Evolutionary conservation across 2,797 vertebrate species (phyloP).

Genomic region (Phoebastria nigripes): DNA sequence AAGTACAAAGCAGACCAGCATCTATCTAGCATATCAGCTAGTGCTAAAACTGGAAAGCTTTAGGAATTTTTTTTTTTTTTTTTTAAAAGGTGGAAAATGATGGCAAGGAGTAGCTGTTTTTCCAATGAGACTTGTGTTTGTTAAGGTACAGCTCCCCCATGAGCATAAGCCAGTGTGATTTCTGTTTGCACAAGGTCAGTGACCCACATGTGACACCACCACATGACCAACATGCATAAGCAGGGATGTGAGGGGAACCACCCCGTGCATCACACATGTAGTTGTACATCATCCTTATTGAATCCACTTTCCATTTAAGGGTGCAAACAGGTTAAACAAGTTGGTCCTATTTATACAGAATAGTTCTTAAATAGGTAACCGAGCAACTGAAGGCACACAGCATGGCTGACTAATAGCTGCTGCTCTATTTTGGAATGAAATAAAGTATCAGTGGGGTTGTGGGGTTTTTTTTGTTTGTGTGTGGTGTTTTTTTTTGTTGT

Average conservation of each 20-base stretch:
- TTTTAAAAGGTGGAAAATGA: not conserved
- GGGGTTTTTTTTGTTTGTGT: too few species aligned
- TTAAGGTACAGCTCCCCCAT: not conserved
- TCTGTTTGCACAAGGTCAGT: not conserved
- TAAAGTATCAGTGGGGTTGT: not conserved
- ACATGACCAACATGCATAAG: fast-evolving
- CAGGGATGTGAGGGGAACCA: not conserved
- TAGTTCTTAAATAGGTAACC: not conserved
- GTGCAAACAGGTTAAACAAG: not conserved
- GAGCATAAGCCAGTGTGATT: not conserved
- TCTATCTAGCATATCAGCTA: not conserved
- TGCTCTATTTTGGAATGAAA: not conserved
- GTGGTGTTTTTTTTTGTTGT: too few species aligned
- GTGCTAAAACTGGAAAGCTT: not conserved
- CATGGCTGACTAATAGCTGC: not conserved
- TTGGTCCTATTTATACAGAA: not conserved
- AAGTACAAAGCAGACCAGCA: not conserved
- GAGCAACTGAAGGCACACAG: not conserved
- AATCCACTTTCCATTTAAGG: not conserved
- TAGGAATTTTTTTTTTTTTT: not conserved
- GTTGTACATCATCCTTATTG: not conserved
- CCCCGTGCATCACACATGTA: not conserved
- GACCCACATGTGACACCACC: not conserved
- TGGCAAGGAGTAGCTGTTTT: not conserved
- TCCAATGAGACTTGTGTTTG: not conserved